phyloP scores from a whole-genome alignment of 1,140 invertebrate species.

The Temnothorax longispinosus region DNA sequence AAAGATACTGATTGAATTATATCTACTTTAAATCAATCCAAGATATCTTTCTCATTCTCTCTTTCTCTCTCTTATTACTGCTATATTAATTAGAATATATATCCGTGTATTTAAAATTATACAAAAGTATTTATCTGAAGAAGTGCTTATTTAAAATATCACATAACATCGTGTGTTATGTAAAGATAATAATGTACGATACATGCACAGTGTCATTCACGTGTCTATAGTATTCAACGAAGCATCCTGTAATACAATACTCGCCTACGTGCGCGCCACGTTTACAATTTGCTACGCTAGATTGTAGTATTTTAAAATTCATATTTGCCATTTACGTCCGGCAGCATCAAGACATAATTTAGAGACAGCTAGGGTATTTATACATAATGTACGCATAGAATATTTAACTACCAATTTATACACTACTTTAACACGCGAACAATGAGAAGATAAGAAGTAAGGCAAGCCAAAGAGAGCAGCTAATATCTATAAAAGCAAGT shows the following conservation, averaged over 20 bases:
- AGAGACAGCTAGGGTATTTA: not conserved
- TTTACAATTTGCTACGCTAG: constrained; percentile 35
- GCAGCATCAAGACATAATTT: not conserved
- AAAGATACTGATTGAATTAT: not conserved
- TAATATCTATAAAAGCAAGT: not conserved
- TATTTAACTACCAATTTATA: constrained; percentile 15
- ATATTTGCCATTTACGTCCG: constrained; percentile 15
- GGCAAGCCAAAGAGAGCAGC: not conserved
- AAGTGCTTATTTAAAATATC: not conserved
- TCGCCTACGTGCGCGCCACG: constrained; percentile 26
- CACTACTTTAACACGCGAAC: not conserved
- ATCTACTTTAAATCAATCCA: not conserved
- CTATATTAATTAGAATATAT: not conserved
- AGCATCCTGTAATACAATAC: constrained; percentile 27
- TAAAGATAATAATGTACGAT: constrained; percentile 31
- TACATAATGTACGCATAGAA: not conserved
- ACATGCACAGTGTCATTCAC: constrained; percentile 4
- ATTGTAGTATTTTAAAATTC: constrained; percentile 24
- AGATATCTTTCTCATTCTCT: not conserved
- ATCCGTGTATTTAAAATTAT: not conserved
- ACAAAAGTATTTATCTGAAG: not conserved
- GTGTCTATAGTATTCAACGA: not conserved
- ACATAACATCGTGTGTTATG: constrained; percentile 2
- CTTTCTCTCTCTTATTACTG: not conserved
- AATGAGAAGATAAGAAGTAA: constrained; percentile 18